phyloP scores from a whole-genome alignment of 2,797 vertebrate species.

The Australoheros facetus region DNA sequence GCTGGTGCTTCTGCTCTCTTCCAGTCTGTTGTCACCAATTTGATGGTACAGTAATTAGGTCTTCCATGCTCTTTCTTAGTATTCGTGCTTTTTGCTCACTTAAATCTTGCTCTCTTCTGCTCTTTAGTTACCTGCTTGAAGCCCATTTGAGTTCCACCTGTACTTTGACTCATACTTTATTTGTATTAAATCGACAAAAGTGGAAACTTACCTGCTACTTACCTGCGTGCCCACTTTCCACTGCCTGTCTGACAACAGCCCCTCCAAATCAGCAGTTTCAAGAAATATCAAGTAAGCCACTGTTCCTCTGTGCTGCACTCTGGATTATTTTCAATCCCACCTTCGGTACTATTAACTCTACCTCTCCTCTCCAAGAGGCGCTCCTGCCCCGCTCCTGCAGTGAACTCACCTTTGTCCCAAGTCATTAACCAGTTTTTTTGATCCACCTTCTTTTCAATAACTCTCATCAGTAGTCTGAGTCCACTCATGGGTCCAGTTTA shows the following conservation, averaged over 20 bases:
- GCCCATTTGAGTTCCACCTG: not conserved
- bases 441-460: not conserved
- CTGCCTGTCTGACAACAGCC: not conserved
- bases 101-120: not conserved
- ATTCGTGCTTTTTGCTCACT: accelerated
- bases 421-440: not conserved
- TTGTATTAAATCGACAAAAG: not conserved
- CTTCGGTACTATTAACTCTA: no score
- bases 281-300: not conserved
- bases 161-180: not conserved
- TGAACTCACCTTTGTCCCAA: not conserved
- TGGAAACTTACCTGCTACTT: not conserved
- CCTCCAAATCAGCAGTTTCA: not conserved
- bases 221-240: not conserved
- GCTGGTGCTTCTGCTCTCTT: not conserved
- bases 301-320: not conserved
- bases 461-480: not conserved
- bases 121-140: not conserved
- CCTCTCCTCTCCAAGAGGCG: not conserved
- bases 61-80: not conserved
- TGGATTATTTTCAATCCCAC: not conserved
- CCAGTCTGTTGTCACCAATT: not conserved
- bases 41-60: not conserved
- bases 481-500: not conserved
- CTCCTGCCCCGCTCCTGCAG: not conserved